Percentiles rank a stretch among this genome's conserved stretches.
phyloP scores from a whole-genome alignment of 2,797 vertebrate species.

The Anguilla marmorata region DNA sequence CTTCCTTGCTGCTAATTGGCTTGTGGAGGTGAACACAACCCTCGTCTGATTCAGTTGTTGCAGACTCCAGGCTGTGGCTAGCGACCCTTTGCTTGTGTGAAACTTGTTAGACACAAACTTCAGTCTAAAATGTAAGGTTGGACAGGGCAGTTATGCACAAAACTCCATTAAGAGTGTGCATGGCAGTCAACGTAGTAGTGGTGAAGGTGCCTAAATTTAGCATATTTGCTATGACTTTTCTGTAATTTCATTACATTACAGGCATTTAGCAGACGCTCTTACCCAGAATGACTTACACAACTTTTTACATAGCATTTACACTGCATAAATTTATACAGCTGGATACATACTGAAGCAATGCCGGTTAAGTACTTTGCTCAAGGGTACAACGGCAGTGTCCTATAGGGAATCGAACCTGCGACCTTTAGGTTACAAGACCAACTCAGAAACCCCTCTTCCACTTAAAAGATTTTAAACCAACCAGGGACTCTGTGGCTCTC shows the following conservation, averaged over 20 bases:
- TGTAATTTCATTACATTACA: no score
- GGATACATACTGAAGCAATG: no score
- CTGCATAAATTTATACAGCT: no score
- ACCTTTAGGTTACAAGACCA: no score
- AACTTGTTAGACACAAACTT: neutral
- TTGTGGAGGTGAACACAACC: neutral
- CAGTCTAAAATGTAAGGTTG: neutral
- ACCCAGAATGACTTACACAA: no score
- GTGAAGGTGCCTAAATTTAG: neutral
- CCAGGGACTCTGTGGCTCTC: neutral
- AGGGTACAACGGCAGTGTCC: no score
- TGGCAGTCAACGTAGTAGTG: neutral
- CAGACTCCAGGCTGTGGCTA: neutral
- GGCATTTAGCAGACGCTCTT: no score
- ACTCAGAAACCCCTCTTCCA: neutral
- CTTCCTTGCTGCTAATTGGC: neutral
- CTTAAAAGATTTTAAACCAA: neutral
- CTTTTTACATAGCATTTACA: no score
- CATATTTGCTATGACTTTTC: no score
- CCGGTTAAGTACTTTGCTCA: no score
- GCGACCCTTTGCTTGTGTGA: neutral
- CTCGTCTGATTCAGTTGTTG: neutral
- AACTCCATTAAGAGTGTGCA: neutral
- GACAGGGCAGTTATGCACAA: neutral
- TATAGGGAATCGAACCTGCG: no score